A percentile compares a stretch with the other conserved stretches of the same genome.
Conservation (phyloP, 2,888 invertebrate genomes). For the Lutraria lutraria region DNA sequence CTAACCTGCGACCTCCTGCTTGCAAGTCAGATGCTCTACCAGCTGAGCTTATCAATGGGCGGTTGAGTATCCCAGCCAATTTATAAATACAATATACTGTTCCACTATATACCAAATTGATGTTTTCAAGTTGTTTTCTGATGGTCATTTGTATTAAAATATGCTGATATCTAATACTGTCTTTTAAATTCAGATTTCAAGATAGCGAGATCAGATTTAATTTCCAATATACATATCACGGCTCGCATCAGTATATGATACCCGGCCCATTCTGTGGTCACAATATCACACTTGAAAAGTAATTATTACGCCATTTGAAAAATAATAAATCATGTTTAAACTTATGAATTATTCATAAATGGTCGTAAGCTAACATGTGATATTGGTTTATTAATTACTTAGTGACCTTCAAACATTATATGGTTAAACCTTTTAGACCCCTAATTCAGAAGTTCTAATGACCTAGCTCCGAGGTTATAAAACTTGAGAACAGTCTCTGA, state of each 20-base stretch:
- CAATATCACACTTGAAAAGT: neutral
- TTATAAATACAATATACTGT: no score
- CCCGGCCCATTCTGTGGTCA: neutral
- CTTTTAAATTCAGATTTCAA: neutral
- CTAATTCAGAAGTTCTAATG: neutral
- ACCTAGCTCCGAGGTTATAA: no score
- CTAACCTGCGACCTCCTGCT: no score
- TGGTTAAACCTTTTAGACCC: slow-evolving; percentile 12
- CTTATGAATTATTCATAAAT: slow-evolving; percentile 47
- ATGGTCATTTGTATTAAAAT: neutral
- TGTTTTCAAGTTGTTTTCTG: neutral
- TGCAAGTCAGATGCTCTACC: no score
- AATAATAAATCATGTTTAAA: slow-evolving; percentile 18
- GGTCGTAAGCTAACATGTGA: slow-evolving; percentile 30
- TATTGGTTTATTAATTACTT: slow-evolving; percentile 17
- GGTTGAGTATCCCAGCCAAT: no score
- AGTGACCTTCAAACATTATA: neutral
- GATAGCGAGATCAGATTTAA: neutral
- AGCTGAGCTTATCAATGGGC: no score
- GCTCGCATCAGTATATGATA: neutral
- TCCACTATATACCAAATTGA: no score
- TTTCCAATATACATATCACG: neutral
- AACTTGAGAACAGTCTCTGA: no score
- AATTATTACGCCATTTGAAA: slow-evolving; percentile 28
- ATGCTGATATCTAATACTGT: neutral